Percentiles rank a stretch among this genome's conserved stretches.
Conservation (phyloP, 2,888 invertebrate species). For the Coelinius sp. region DNA sequence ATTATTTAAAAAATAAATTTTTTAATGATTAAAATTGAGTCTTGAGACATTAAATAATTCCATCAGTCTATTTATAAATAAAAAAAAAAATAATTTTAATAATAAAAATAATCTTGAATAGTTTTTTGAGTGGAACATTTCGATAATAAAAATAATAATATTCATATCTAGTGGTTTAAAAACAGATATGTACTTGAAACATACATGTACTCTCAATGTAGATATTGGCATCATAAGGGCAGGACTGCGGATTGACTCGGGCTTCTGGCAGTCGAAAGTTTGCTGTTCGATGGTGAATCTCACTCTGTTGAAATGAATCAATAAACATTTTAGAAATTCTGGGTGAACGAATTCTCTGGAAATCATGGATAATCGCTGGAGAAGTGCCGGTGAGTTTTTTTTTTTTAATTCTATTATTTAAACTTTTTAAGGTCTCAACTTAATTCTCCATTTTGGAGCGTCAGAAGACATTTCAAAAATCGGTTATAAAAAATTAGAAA, state of each 20-base stretch:
- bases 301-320: neutral
- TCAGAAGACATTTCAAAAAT: no score
- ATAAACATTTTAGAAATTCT: neutral
- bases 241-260: no score
- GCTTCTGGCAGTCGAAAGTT: constrained; percentile 24
- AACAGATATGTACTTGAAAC: constrained; percentile 26
- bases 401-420: no score
- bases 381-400: constrained; percentile 41
- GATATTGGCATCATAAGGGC: constrained; percentile 24
- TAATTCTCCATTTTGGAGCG: no score
- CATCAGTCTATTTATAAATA: neutral
- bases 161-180: constrained; percentile 5
- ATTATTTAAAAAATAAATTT: no score
- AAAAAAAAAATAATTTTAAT: neutral
- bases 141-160: neutral
- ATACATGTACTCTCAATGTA: constrained; percentile 6
- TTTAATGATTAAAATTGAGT: no score
- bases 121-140: neutral
- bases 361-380: constrained; percentile 48
- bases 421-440: no score
- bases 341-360: neutral
- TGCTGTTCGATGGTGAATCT: constrained; percentile 17
- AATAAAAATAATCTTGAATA: neutral
- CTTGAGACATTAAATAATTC: no score
- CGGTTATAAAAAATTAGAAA: no score